A percentile compares a stretch with the other conserved stretches of the same genome.
phyloP scores from a whole-genome alignment of 2,113 vertebrate genomes.

The Gobiocypris rarus region DNA sequence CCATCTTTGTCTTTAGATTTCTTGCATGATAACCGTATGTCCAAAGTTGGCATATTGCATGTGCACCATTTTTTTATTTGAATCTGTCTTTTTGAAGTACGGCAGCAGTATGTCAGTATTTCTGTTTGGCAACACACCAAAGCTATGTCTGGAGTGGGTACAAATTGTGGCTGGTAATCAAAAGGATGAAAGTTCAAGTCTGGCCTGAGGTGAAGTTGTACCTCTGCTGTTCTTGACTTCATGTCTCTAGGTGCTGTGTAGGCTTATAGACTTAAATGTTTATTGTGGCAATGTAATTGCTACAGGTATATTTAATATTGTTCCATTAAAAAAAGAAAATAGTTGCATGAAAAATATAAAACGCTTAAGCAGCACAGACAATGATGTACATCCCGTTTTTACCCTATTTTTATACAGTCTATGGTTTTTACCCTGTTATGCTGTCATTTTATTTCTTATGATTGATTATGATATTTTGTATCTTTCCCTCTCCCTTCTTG shows the following conservation, averaged over 20 bases:
- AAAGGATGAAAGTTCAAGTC: conserved; percentile 9
- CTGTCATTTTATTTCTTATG: neutral
- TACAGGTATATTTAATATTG: neutral
- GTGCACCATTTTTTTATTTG: neutral
- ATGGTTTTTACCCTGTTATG: neutral
- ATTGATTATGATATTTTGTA: too few relatives aligned
- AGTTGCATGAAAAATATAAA: neutral
- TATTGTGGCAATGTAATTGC: neutral
- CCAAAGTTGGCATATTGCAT: neutral
- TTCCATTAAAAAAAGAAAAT: neutral
- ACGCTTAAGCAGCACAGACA: neutral
- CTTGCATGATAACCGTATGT: neutral
- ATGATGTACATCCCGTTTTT: too few relatives aligned
- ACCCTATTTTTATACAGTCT: too few relatives aligned
- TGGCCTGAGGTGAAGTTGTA: neutral
- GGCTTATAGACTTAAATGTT: neutral
- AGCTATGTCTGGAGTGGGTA: neutral
- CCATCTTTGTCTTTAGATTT: neutral
- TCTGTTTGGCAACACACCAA: neutral
- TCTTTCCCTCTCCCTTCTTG: neutral
- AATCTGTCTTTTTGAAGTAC: neutral
- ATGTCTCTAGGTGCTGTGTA: neutral
- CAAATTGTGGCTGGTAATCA: neutral
- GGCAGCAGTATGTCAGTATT: neutral
- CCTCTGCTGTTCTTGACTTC: neutral